A percentile compares a stretch with the other conserved stretches of the same genome.
Conservation (phyloP, 2,888 invertebrate genomes). For the Amphipoea lucens region DNA sequence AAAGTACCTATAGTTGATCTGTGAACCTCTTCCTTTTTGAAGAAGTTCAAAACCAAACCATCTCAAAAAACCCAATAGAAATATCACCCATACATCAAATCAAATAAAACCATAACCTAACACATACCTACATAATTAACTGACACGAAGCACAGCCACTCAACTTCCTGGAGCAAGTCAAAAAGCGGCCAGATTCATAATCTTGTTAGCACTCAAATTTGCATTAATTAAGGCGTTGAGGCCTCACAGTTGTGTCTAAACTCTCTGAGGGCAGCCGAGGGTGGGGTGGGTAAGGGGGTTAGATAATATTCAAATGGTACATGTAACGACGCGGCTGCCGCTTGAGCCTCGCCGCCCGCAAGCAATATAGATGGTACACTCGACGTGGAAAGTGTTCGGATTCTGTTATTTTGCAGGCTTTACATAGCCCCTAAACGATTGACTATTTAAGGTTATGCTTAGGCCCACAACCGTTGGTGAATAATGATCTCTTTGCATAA, state of each 20-base stretch:
- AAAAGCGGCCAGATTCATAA: constrained; percentile 89
- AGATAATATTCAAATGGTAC: constrained; percentile 91
- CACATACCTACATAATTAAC: constrained; percentile 59
- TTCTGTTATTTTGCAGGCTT: background rate
- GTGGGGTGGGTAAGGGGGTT: constrained; percentile 72
- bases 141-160: constrained; percentile 76
- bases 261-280: constrained; percentile 71
- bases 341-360: constrained; percentile 85
- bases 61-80: background rate
- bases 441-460: too few relatives aligned
- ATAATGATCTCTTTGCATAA: too few relatives aligned
- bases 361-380: constrained; percentile 86
- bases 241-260: constrained; percentile 86
- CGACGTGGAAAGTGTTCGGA: constrained; percentile 62
- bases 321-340: constrained; percentile 88
- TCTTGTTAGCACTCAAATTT: constrained; percentile 91
- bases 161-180: constrained; percentile 78
- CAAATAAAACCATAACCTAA: constrained; percentile 64
- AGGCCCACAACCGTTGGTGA: too few relatives aligned
- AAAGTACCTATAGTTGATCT: too few relatives aligned
- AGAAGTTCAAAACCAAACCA: background rate
- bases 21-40: background rate
- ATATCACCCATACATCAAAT: constrained; percentile 36
- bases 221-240: constrained; percentile 89
- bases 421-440: background rate